Conservation (phyloP, 2,113 vertebrate species). For the Leucoraja erinaceus region DNA sequence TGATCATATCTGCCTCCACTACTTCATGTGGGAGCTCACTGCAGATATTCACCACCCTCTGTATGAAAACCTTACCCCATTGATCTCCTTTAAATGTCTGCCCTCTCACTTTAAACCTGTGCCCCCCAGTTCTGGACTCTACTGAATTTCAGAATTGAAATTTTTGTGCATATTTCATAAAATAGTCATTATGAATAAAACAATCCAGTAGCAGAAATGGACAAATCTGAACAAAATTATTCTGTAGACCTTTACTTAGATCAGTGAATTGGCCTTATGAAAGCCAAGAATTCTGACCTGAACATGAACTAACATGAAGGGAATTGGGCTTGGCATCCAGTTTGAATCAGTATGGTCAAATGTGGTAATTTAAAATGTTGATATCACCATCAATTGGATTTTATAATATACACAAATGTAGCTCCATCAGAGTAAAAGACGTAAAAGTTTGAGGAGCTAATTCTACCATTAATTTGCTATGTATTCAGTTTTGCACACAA, state of each 20-base stretch:
- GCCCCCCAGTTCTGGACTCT: no score
- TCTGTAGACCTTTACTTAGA: background rate
- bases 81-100: no score
- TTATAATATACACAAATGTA: background rate
- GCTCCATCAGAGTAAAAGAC: background rate
- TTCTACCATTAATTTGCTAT: background rate
- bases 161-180: background rate
- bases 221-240: background rate
- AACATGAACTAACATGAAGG: background rate
- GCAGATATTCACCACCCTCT: no score
- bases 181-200: background rate
- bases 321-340: background rate
- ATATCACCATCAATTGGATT: background rate
- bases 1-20: no score
- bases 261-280: background rate
- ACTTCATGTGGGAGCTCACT: no score
- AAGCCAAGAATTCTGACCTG: background rate
- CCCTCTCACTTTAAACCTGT: no score
- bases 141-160: background rate
- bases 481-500: background rate
- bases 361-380: background rate
- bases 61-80: no score
- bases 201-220: background rate
- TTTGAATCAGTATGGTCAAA: background rate
- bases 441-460: background rate